These are phyloP conservation scores for Naja naja DNA, from an alignment of 2,113 vertebrate genomes.

Conservation along the genomic window DNA sequence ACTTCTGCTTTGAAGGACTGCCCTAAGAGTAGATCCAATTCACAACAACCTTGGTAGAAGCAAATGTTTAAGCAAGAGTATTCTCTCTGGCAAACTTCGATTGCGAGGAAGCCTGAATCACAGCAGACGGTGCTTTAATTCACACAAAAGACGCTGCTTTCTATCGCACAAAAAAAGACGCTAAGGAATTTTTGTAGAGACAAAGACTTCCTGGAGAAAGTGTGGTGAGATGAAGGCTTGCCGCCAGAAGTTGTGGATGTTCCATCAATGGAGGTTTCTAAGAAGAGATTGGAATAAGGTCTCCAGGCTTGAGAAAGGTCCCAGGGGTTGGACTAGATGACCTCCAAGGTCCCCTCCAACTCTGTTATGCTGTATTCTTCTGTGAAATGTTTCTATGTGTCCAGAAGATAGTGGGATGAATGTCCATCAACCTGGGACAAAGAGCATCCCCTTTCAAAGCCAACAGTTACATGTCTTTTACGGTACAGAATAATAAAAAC, in stretches of 20 bases:
- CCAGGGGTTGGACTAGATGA: neutral
- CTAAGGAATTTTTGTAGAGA: neutral
- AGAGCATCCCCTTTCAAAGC: neutral
- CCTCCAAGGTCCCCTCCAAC: neutral
- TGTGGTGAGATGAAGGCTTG: neutral
- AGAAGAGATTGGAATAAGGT: no score
- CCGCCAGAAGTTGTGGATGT: no score
- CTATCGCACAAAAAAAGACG: neutral
- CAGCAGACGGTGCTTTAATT: neutral
- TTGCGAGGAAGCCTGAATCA: neutral
- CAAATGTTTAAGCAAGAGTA: neutral
- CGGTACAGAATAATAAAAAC: no score
- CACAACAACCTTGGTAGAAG: neutral
- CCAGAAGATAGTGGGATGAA: neutral
- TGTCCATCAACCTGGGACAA: neutral
- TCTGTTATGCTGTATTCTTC: neutral
- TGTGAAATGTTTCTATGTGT: neutral
- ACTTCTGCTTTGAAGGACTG: neutral
- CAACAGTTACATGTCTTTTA: neutral
- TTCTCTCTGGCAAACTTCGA: neutral
- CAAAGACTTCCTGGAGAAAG: neutral
- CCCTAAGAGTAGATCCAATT: neutral
- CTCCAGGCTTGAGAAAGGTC: neutral
- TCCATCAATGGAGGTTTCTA: no score
- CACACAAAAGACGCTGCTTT: neutral